Evolutionary conservation across 2,888 invertebrate species (phyloP), one percentile per base, ranked within the genome.

Genomic region (Mimachlamys varia): DNA sequence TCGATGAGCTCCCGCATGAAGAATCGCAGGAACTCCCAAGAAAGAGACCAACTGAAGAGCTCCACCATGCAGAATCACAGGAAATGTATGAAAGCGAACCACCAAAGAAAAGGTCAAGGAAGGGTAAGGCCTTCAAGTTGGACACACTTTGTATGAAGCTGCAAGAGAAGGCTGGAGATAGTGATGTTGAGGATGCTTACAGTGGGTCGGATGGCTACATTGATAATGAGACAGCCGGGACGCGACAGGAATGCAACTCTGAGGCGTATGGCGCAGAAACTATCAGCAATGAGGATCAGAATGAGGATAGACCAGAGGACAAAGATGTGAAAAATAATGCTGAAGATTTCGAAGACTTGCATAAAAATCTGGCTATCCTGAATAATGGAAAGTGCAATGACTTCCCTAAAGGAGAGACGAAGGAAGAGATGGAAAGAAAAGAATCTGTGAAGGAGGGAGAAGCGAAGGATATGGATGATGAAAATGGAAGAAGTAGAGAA

Each of bases 61-160:
- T 87, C 87, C 88, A 27, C 44, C 2, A 62, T 88, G 44, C n/a
- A 44, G 37, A 89, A 89, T 38, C 62, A 87, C 50, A 44, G 87
- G 33, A 89, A 50, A 58, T 89, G 76, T 49, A 88, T 88, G 38
- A 53, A 76, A 76, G 33, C 27, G 76, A 33, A 33, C 76, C 76
- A 27, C 95, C 95, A n/a, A 92, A 96, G 2, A 98, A 98, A 94
- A 97, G 97, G 94, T 97, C 98, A 38, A 98, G 99, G 94, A 99
- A 99, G 97, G 98, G 98, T 0, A 98, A 98, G 89, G 98, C 99
- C 0, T 98, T 98, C 94, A 98, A 98, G 95, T 97, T 99, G 90
- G 98, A 98, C 93, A 95, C 95, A 0, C 92, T 96, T 19, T 96
- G 96, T 91, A 93, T 96, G 92, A 96, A 96, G 91, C 93, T 96